Percentiles rank a stretch among this genome's conserved stretches.
Evolutionary conservation across 2,113 vertebrate species (phyloP).

Genomic region (Onychostruthus taczanowskii): DNA sequence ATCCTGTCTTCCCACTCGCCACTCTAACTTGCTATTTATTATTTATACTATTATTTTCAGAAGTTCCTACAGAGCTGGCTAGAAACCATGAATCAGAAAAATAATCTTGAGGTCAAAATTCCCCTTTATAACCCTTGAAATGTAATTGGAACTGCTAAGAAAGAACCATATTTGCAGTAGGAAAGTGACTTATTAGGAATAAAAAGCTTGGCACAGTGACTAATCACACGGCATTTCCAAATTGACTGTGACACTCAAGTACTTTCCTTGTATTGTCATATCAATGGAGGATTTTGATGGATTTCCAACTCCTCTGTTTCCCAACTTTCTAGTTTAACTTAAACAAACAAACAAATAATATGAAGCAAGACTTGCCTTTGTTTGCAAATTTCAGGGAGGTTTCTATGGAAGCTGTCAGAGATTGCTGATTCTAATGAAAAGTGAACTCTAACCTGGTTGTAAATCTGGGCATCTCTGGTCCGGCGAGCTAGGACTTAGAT

Average conservation of each 20-base stretch:
- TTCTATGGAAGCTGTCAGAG: background rate
- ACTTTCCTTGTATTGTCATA: background rate
- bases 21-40: background rate
- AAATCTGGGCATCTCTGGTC: background rate
- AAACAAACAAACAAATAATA: background rate
- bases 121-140: background rate
- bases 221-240: background rate
- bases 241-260: background rate
- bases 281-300: background rate
- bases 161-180: background rate
- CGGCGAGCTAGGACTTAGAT: background rate
- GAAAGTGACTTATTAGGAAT: background rate
- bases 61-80: background rate
- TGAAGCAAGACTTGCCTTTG: background rate
- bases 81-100: background rate
- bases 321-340: background rate
- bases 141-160: background rate
- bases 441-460: background rate
- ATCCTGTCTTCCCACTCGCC: fast-evolving
- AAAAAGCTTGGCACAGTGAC: background rate
- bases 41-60: background rate
- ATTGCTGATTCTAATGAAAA: background rate
- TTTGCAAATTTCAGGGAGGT: background rate
- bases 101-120: background rate
- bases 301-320: background rate